Percentiles rank a stretch among this genome's conserved stretches.
Evolutionary conservation across 2,797 vertebrate genomes (phyloP).

Genomic region (Pipistrellus pygmaeus): DNA sequence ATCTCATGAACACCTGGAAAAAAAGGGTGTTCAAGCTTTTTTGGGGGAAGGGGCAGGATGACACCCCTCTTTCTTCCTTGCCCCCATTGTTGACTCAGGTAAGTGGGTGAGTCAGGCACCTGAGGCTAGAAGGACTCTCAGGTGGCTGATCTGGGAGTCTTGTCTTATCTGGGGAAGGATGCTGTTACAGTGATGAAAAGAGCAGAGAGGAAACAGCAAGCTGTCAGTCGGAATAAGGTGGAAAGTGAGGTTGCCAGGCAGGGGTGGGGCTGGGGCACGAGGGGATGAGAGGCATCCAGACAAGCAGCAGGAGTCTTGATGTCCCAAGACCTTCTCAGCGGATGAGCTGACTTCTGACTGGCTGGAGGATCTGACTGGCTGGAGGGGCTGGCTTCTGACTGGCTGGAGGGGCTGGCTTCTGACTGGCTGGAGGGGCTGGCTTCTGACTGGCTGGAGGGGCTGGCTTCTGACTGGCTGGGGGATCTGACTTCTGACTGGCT

Average conservation of each 20-base stretch:
- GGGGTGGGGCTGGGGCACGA: not conserved
- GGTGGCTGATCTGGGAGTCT: not conserved
- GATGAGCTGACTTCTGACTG: not conserved
- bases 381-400: too few relatives aligned
- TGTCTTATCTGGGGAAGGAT: not conserved
- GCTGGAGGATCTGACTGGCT: too few relatives aligned
- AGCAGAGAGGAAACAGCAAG: not conserved
- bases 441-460: too few relatives aligned
- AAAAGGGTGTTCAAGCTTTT: not conserved
- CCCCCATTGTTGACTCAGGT: not conserved
- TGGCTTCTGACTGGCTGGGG: too few relatives aligned
- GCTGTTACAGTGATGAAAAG: not conserved
- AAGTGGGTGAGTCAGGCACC: not conserved
- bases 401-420: too few relatives aligned
- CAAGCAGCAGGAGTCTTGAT: not conserved
- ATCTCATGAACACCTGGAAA: not conserved
- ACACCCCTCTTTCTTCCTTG: not conserved
- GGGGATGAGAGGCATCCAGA: not conserved
- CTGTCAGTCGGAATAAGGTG: not conserved
- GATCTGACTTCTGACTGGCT: too few relatives aligned
- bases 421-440: too few relatives aligned
- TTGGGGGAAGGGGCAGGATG: not conserved
- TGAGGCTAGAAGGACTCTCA: not conserved
- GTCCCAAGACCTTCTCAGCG: not conserved
- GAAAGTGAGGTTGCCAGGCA: not conserved